Base-by-base conservation (phyloP, 2,113 vertebrate species). In the Clarias batrachus region DNA sequence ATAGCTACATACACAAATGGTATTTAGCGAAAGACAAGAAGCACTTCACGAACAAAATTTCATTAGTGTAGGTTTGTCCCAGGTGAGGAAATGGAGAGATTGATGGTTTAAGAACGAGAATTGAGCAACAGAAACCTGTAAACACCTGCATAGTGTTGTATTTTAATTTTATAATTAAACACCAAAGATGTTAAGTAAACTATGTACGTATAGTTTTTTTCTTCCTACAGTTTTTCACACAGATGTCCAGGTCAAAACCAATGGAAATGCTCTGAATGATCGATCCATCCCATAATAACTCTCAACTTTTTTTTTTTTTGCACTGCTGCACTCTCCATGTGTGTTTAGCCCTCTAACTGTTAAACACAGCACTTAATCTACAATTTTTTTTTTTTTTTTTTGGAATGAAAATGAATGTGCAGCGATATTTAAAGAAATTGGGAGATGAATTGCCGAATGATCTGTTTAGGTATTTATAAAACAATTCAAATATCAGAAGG, bases 1-100 rank as follows among this genome's bases (percentile, higher is more conserved):
- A 93, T 96, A 96, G 96, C 94, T 95, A 92, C 96, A 96, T 96
- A 96, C 87, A 96, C 96, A 96, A 96, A 95, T 95, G 95, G 94
- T 95, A 95, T 96, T 96, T 95, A 92, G 94, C 93, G 93, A 95
- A 93, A 94, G 91, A 92, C 93, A 93, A 95, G 95, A 96, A 96
- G 95, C 96, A 97, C 96, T 97, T 97, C 95, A 94, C 94, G 94
- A 94, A 95, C 94, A 95, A 95, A 94, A 71, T 81, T 81, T 82
- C 65, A 66, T 59, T 77, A 41, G 76, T n/a, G 92, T 94, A 85
- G 73, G 76, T 78, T 79, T 70, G 65, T 87, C 56, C 56, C 27
- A 68, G 77, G 52, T 59, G 81, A 85, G 21, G 59, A 81, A 78
- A 78, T 85, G 71, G 87, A 33, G 30, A 81, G 74, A 70, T 57